Evolutionary conservation across 2,797 vertebrate species (phyloP), one percentile per base, ranked within the genome.

Genomic region (Xerus rutilus): DNA sequence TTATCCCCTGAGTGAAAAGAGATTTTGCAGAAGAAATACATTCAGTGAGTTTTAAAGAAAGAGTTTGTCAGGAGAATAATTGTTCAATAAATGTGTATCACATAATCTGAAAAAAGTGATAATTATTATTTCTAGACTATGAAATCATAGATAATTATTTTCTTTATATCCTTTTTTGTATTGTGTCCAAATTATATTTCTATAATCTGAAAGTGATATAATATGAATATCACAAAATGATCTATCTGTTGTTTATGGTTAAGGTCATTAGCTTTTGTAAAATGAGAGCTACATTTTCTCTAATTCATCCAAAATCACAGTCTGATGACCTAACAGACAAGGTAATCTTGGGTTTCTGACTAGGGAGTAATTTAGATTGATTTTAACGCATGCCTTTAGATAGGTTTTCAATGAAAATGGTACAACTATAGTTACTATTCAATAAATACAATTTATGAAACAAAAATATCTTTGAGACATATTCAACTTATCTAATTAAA

Each of bases 401-500:
- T 10, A 32, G 43, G 11, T 32, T 62, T 18, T 82, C 74, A 32
- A 30, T 89, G 64, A 90, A 92, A 90, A 52, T 54, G 3, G 1
- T 65, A 11, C 23, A 88, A 43, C n/a, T 74, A 14, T 12, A 87
- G 18, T 25, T 77, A 81, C 78, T 77, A 86, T 45, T 74, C n/a
- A 82, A 79, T 47, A 94, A 81, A 57, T 81, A 81, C 1, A 76
- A 65, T 35, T 79, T 35, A 17, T 83, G 52, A 95, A 62, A 47
- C 43, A 82, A 93, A 89, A 39, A 25, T 47, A 3, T 35, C 49
- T 96, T 96, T 67, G 39, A 96, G 13, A 62, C 18, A 39, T 67
- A 69, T 21, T 76, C 78, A 91, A 74, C 14, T 91, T 88, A 90
- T 76, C n/a, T 76, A 59, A 78, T 5, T 92, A 54, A 90, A 86